Conservation (phyloP, 2,113 vertebrate species). For the Chaetodon trifascialis region DNA sequence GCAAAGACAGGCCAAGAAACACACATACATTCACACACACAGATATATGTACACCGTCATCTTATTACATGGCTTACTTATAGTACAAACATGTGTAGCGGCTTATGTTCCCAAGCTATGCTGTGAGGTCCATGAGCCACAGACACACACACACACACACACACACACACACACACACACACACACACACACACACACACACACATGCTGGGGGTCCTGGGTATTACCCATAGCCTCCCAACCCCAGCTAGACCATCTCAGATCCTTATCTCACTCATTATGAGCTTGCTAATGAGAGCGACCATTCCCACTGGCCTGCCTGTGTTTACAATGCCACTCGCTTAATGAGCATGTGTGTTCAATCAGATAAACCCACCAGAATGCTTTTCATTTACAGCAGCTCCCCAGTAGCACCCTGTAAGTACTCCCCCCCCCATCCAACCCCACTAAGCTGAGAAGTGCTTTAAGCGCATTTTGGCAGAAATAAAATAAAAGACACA, state of each 20-base stretch:
- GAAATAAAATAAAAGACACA: slow-evolving; percentile 55
- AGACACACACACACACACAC: not conserved
- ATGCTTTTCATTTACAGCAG: slow-evolving; percentile 68
- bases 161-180: slow-evolving; percentile 19
- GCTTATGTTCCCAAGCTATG: slow-evolving; percentile 59
- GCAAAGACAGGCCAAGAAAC: no score
- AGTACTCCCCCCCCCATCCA: slow-evolving; percentile 28
- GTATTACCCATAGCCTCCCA: slow-evolving; percentile 50
- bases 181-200: slow-evolving; percentile 18
- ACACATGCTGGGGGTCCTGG: slow-evolving; percentile 12
- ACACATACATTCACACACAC: slow-evolving; percentile 11
- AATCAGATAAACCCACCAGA: slow-evolving; percentile 75
- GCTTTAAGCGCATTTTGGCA: slow-evolving; percentile 45
- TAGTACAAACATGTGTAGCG: slow-evolving; percentile 63
- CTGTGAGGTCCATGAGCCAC: slow-evolving; percentile 39
- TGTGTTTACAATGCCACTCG: slow-evolving; percentile 71
- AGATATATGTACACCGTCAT: slow-evolving; percentile 2
- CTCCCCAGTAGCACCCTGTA: slow-evolving; percentile 52
- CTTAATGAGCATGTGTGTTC: slow-evolving; percentile 76
- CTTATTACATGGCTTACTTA: slow-evolving; percentile 54
- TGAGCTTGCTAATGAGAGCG: slow-evolving; percentile 66
- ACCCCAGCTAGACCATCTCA: slow-evolving; percentile 53
- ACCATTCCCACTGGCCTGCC: slow-evolving; percentile 44
- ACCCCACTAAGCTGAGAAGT: slow-evolving; percentile 32
- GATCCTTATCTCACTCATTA: slow-evolving; percentile 74